These are phyloP conservation scores for Paradoxurus hermaphroditus DNA, from an alignment of 2,113 vertebrate species.

Conservation along the genomic window DNA sequence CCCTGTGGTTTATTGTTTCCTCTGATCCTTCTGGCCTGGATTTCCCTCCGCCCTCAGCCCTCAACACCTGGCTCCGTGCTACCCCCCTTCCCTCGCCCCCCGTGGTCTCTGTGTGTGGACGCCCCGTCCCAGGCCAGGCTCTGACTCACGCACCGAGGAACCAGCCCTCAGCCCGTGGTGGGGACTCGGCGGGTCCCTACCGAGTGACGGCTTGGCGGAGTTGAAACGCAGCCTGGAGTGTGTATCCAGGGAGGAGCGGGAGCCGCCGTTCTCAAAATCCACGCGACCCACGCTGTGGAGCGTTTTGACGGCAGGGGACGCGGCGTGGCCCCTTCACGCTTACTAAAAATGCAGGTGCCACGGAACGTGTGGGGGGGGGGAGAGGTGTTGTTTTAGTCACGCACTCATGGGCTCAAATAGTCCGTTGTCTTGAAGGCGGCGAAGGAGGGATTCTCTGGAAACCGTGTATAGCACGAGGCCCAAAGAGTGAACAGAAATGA, in stretches of 20 bases:
- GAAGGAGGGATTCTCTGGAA: neutral
- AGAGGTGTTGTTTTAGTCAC: neutral
- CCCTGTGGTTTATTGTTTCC: neutral
- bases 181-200: neutral
- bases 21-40: no score
- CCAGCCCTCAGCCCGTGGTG: accelerated
- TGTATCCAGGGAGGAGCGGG: neutral
- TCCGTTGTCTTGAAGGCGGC: accelerated
- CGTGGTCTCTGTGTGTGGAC: accelerated
- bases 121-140: accelerated
- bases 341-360: accelerated
- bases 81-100: neutral
- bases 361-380: no score
- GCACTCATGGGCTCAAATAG: accelerated
- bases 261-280: no score
- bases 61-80: accelerated
- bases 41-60: no score
- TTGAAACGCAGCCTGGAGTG: accelerated
- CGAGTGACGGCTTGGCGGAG: no score
- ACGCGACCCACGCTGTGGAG: no score
- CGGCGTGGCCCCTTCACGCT: accelerated
- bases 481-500: neutral
- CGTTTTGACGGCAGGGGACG: no score
- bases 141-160: neutral
- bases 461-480: accelerated